Evolutionary conservation across 1,140 invertebrate species (phyloP).

Genomic region (Mamestra configurata): DNA sequence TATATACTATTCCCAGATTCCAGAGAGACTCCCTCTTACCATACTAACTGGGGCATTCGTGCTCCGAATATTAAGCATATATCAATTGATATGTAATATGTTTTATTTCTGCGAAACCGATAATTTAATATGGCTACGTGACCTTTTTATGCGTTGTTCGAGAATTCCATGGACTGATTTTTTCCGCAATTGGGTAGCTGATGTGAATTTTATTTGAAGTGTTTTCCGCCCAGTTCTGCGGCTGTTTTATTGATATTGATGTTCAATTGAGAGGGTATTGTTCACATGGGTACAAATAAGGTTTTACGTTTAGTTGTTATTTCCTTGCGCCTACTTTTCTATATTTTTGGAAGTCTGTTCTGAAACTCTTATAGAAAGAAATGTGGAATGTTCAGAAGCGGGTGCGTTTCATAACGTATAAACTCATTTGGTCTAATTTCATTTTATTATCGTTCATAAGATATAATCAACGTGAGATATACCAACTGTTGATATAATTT

Average conservation of each 20-base stretch:
- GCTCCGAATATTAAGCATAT: slow-evolving; percentile 10
- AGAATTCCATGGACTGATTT: neutral
- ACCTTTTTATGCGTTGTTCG: slow-evolving; percentile 16
- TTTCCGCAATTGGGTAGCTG: slow-evolving; percentile 10
- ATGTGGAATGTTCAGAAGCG: no score
- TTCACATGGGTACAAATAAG: neutral
- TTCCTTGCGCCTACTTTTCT: neutral
- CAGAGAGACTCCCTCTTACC: neutral
- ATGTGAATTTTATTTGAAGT: slow-evolving; percentile 14
- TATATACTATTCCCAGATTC: neutral
- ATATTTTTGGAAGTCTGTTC: neutral
- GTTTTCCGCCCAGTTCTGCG: neutral
- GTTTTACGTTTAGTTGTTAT: neutral
- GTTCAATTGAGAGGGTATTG: slow-evolving; percentile 7
- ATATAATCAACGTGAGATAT: no score
- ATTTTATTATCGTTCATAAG: no score
- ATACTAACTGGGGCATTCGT: slow-evolving; percentile 11
- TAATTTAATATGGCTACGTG: slow-evolving; percentile 41
- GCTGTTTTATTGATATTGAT: slow-evolving; percentile 7
- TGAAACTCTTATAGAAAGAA: no score
- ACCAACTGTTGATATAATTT: no score
- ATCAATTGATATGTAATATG: slow-evolving; percentile 33
- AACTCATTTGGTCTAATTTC: no score
- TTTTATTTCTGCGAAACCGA: slow-evolving; percentile 30
- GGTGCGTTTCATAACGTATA: no score